phyloP scores from a whole-genome alignment of 2,797 vertebrate genomes.

The Acanthornis magna region DNA sequence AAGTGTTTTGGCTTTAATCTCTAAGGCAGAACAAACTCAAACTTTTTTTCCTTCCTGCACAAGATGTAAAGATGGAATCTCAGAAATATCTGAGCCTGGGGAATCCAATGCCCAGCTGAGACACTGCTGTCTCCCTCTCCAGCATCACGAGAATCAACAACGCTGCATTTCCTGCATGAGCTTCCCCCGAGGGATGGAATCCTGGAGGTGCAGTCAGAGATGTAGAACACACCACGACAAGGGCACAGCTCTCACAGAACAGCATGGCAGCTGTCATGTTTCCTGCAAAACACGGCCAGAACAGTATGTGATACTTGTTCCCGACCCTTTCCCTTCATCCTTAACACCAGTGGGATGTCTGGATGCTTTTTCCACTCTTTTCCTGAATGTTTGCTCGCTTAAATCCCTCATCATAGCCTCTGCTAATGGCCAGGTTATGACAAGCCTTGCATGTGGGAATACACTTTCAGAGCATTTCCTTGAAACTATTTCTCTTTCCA shows the following conservation, averaged over 20 bases:
- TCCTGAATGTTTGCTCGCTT: neutral
- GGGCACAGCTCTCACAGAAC: neutral
- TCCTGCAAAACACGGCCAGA: neutral
- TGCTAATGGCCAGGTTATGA: neutral
- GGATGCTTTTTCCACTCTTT: neutral
- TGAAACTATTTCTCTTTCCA: neutral
- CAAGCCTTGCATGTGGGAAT: neutral
- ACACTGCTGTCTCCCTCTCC: neutral
- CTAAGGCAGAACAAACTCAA: neutral
- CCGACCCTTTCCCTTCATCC: neutral
- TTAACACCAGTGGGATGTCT: neutral
- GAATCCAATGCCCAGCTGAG: neutral
- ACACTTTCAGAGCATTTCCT: neutral
- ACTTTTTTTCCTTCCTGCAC: neutral
- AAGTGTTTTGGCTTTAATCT: neutral
- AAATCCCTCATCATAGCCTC: neutral
- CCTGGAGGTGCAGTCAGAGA: neutral
- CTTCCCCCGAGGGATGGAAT: neutral
- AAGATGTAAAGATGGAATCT: neutral
- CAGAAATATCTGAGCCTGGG: neutral
- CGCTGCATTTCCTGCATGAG: neutral
- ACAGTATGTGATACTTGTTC: neutral
- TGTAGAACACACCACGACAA: neutral
- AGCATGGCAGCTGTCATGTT: slow-evolving; percentile 22
- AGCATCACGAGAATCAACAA: neutral